Base-by-base conservation (phyloP, 37 sponge, comb jelly and placozoan species). In the Eunapius fragilis region DNA sequence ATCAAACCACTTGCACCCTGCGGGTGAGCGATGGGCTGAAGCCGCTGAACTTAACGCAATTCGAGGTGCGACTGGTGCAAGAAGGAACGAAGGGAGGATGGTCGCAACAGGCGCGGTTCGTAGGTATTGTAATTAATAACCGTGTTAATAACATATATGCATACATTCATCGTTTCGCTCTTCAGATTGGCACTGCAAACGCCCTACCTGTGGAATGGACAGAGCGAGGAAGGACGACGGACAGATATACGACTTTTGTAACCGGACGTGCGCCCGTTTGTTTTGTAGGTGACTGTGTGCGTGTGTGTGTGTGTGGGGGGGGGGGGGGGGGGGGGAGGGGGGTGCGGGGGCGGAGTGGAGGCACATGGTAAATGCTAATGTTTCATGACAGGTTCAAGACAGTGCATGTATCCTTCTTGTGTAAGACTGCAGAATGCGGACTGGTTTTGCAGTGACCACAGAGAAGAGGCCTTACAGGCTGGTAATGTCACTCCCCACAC, bases 221-320 rank as follows among this genome's bases (percentile, higher is more conserved):
- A 82, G 82, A 47, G 7, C 70, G 24, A 32, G 32, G 31, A 27
- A 75, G 24, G 3, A 33, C 10, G 32, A 33, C 34, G 32, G 72
- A 23, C 25, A 71, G 11, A 71, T 82, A 4, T 82, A 82, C 45
- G 25, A 71, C 47, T 82, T 82, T 22, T 82, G 82, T 48, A 26
- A 30, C 38, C 10, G 38, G n/a, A 25, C 33, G 28, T 72, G 71
- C 41, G 71, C 70, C 9, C 26, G 33, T 6, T 30, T 26, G 23
- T 82, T 22, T 71, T 71, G 82, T 82, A 71, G 11, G 82, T 45
- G n/a, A n/a, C n/a, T n/a, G n/a, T n/a, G n/a, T n/a, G n/a, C n/a
- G n/a, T n/a, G n/a, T n/a, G n/a, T n/a, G n/a, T n/a, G n/a, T n/a
- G n/a, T n/a, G n/a, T n/a, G n/a, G n/a, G n/a, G n/a, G n/a, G n/a